Evolutionary conservation across 2,888 invertebrate species (phyloP), one percentile per base, ranked within the genome.

Genomic region (Rotaria sp.): DNA sequence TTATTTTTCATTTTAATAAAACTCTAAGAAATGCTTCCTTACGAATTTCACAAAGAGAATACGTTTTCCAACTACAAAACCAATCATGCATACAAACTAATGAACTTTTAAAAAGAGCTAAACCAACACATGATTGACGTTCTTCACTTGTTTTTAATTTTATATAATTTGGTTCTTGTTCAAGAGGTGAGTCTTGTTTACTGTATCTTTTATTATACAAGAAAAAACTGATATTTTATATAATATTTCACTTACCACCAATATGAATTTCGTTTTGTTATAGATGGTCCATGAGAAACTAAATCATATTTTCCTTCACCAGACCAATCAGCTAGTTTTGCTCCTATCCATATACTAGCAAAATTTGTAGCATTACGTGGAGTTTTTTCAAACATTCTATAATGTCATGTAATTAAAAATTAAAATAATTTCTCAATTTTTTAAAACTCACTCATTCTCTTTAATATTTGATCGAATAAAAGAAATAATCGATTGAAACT

Each of bases 21-120:
- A 57, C 10, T 18, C 18, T 50, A 50, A 50, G 15, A n/a, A 21
- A 52, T 24, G 13, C 21, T 24, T 21, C 30, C 30, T 38, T 67
- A 67, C 67, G 67, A 67, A 67, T 18, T 67, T 67, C 67, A 67
- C 67, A 67, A 38, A 67, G 67, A 35, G 35, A 38, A 67, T 67
- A 21, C 8, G 67, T 30, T 35, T 67, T 35, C 67, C 67, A 67
- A 38, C 67, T 67, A 35, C 67, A 67, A 35, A 67, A 67, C 67
- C 67, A 67, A 67, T 67, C 67, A 67, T 67, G 67, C 35, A 67
- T 35, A 35, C 67, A 67, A 67, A 30, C 67, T 4, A 7, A 35
- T 21, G 35, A 18, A 67, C 15, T 15, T 35, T 67, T 15, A 21
- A 67, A 67, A 18, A 35, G 7, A 2, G 67, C 67, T 67, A 67